Evolutionary conservation across 2,797 vertebrate genomes (phyloP).

Genomic region (Arctocebus calabarensis): DNA sequence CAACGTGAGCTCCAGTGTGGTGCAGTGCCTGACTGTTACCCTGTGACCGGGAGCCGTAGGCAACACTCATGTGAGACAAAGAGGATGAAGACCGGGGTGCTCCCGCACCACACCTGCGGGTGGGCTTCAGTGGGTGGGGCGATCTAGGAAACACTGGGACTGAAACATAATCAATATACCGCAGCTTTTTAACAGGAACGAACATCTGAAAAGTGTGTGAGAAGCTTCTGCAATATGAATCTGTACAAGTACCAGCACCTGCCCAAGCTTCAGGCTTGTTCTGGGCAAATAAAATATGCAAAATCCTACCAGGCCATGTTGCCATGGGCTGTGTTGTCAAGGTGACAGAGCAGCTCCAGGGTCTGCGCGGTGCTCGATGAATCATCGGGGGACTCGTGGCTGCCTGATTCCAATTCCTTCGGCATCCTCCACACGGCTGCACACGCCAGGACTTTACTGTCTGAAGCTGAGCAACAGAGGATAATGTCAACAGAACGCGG

Average conservation of each 20-base stretch:
- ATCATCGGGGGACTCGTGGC: slow-evolving; percentile 97
- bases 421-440: slow-evolving; percentile 98
- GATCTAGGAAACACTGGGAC: slow-evolving; percentile 62
- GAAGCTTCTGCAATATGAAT: slow-evolving; percentile 65
- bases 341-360: slow-evolving; percentile 98
- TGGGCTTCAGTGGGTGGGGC: slow-evolving; percentile 40
- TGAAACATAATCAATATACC: slow-evolving; percentile 36
- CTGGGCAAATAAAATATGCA: slow-evolving; percentile 35
- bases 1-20: slow-evolving; percentile 17
- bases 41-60: slow-evolving; percentile 7
- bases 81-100: not conserved
- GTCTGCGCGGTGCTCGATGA: slow-evolving; percentile 96
- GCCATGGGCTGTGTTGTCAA: slow-evolving; percentile 94
- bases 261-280: slow-evolving; percentile 70
- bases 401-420: slow-evolving; percentile 95
- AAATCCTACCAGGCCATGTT: slow-evolving; percentile 95
- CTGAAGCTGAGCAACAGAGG: slow-evolving; percentile 91
- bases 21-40: not conserved
- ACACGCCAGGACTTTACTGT: slow-evolving; percentile 95
- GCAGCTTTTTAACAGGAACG: not conserved
- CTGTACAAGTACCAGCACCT: slow-evolving; percentile 71
- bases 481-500: slow-evolving; percentile 84
- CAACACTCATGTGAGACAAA: slow-evolving; percentile 2
- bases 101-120: slow-evolving; percentile 3
- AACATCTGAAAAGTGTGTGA: slow-evolving; percentile 47